Evolutionary conservation across 1,140 invertebrate species (phyloP).

Genomic region (Berghia stephanieae): DNA sequence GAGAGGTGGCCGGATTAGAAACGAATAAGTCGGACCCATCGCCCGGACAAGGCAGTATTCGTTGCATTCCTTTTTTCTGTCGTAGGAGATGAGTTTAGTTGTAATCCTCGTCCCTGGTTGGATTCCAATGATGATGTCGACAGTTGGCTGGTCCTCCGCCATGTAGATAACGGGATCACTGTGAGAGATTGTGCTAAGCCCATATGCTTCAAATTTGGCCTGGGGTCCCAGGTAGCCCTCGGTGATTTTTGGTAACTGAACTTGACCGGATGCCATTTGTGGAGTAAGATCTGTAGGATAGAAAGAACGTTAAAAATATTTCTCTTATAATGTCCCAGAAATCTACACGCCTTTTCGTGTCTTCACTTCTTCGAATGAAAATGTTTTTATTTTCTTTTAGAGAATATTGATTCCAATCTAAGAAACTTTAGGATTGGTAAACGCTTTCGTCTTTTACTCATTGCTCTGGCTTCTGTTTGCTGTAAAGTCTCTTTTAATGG

Average conservation of each 20-base stretch:
- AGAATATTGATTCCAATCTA: no score
- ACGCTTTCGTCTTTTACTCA: no score
- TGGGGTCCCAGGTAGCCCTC: conserved; percentile 64
- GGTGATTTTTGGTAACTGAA: conserved; percentile 57
- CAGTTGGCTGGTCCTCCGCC: conserved; percentile 35
- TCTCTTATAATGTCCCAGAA: no score
- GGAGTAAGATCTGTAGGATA: no score
- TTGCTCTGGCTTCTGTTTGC: no score
- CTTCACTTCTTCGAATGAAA: no score
- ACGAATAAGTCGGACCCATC: conserved; percentile 48
- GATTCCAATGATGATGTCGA: conserved; percentile 56
- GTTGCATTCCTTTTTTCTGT: conserved; percentile 53
- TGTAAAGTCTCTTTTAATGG: no score
- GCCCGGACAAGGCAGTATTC: conserved; percentile 50
- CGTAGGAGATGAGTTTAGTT: conserved; percentile 52
- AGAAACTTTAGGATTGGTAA: no score
- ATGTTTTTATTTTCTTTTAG: no score
- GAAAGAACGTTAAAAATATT: no score
- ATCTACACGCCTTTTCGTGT: no score
- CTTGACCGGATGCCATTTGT: conserved; percentile 33
- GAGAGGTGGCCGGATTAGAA: conserved; percentile 54
- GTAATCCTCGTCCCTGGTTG: conserved; percentile 47
- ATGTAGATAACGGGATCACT: conserved; percentile 46
- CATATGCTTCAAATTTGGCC: conserved; percentile 58
- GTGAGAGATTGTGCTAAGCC: conserved; percentile 52